Evolutionary conservation across 2,888 invertebrate species (phyloP), one percentile per base, ranked within the genome.

Genomic region (Acholoe squamosa): DNA sequence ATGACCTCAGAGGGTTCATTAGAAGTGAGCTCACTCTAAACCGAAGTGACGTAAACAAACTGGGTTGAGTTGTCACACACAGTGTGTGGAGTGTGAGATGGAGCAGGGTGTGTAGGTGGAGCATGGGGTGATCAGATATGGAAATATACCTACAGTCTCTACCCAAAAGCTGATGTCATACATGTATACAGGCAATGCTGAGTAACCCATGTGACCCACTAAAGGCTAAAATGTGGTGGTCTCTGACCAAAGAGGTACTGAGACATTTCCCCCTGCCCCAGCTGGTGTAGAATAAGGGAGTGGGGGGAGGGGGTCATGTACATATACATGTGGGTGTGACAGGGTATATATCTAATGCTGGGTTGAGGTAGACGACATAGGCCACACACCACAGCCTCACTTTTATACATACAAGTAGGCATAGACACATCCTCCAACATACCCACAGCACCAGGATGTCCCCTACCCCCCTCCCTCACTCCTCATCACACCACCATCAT

Each of bases 371-470:
- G 43, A 10, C 43, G 43, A 43, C 43, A 43, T 43, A 7, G 3
- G 19, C 7, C 61, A 61, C 19, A 19, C 61, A 61, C n/a, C 61
- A n/a, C n/a, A 19, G 61, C 61, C 61, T 19, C 61, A n/a, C 61
- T 12, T 61, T n/a, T 19, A 61, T 61, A n/a, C n/a, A 61, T 61
- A 43, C 43, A 43, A 43, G 61, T 3, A 61, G 61, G n/a, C 61
- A 61, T 61, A 61, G 43, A 43, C 61, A 61, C 61, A 61, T 61
- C 61, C 61, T 61, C 61, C 61, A n/a, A n/a, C n/a, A n/a, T 61
- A n/a, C 61, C 61, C 61, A n/a, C 61, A 61, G 14, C 22, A 61
- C 22, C 61, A 61, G 61, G 14, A 61, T 61, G 61, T 61, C 61
- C 3, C 61, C 61, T 19, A 0, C 61, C 61, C 61, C n/a, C 61